A percentile compares a stretch with the other conserved stretches of the same genome.
Evolutionary conservation across 2,113 vertebrate genomes (phyloP).

Genomic region (Cynoglossus semilaevis): DNA sequence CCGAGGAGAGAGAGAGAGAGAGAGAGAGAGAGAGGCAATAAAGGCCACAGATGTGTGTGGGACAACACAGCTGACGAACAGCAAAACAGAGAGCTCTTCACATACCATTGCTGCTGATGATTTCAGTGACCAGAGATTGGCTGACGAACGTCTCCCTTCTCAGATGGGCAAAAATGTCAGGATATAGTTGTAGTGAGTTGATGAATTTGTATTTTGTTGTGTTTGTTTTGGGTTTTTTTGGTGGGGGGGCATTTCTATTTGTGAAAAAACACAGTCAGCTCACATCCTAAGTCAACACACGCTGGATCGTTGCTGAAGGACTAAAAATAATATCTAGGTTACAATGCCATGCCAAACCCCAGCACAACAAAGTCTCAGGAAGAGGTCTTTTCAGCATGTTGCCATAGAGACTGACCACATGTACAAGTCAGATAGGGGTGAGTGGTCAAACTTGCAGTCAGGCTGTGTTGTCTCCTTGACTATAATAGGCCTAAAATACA

Average conservation of each 20-base stretch:
- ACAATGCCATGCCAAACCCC: slow-evolving; percentile 64
- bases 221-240: not conserved
- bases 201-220: slow-evolving; percentile 20
- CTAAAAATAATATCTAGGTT: slow-evolving; percentile 79
- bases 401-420: slow-evolving; percentile 64
- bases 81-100: slow-evolving; percentile 60
- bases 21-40: slow-evolving; percentile 56
- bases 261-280: slow-evolving; percentile 33
- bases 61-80: slow-evolving; percentile 60
- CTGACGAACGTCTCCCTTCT: slow-evolving; percentile 35
- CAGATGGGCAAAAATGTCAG: slow-evolving; percentile 18
- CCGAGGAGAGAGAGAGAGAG: slow-evolving; percentile 26
- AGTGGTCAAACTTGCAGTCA: slow-evolving; percentile 67
- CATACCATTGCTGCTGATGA: slow-evolving; percentile 51
- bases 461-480: slow-evolving; percentile 63
- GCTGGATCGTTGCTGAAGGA: slow-evolving; percentile 49
- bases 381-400: slow-evolving; percentile 58
- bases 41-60: slow-evolving; percentile 64
- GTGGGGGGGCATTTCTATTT: not conserved
- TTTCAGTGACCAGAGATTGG: slow-evolving; percentile 51
- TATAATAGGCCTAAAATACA: slow-evolving; percentile 69
- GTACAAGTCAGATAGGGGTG: slow-evolving; percentile 68
- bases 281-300: slow-evolving; percentile 64
- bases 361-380: slow-evolving; percentile 69
- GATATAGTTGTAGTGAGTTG: slow-evolving; percentile 14